A percentile compares a stretch with the other conserved stretches of the same genome.
These are phyloP conservation scores for Synanthedon myopaeformis DNA, from an alignment of 2,888 invertebrate genomes.

Conservation along the genomic window DNA sequence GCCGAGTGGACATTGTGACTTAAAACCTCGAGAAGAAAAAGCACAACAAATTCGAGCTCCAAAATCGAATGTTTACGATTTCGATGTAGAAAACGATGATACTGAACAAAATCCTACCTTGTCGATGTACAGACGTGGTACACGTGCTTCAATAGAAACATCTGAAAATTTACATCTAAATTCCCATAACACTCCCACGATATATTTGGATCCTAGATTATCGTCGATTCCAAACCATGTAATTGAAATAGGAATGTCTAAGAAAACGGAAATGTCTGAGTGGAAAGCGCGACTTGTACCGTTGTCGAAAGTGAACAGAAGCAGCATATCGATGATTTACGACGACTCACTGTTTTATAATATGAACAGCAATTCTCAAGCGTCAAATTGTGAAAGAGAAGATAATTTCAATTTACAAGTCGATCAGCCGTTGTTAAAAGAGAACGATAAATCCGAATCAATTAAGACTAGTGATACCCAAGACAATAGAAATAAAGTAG, in stretches of 20 bases:
- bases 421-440: too few relatives aligned
- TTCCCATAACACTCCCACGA: not conserved
- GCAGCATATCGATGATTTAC: not conserved
- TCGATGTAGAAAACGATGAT: conserved; percentile 4
- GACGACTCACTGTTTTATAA: not conserved
- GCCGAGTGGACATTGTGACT: too few relatives aligned
- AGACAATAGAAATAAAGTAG: not conserved
- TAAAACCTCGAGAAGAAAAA: too few relatives aligned
- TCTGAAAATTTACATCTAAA: not conserved
- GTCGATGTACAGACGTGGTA: not conserved
- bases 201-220: not conserved
- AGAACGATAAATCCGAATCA: not conserved
- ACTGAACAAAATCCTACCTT: not conserved
- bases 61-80: conserved; percentile 6
- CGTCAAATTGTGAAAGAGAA: too few relatives aligned
- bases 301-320: not conserved
- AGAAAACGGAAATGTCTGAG: not conserved
- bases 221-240: not conserved
- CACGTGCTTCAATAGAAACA: not conserved
- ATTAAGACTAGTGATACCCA: not conserved
- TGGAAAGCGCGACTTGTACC: not conserved
- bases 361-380: not conserved
- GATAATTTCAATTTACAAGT: too few relatives aligned
- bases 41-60: not conserved
- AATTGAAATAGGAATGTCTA: not conserved